Evolutionary conservation across 2,888 invertebrate species (phyloP), one percentile per base, ranked within the genome.

Genomic region (Pandemis corylana): DNA sequence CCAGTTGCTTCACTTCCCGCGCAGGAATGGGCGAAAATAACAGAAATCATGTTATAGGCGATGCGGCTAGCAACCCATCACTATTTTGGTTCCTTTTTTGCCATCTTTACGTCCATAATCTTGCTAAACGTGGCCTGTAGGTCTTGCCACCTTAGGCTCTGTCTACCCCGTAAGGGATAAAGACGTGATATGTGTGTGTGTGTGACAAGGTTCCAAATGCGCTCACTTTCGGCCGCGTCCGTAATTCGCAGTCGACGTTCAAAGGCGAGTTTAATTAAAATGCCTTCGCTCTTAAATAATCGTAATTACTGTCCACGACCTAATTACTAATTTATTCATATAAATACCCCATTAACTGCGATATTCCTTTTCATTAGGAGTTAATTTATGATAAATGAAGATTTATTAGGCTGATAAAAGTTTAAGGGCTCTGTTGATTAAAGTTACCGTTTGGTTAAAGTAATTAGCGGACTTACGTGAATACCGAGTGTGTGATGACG

Each of bases 291-390:
- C 53, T 41, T 53, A 66, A 65, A 44, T 68, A 68, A 68, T 68
- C 44, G 44, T 36, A 42, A 53, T 42, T 36, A 42, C 67, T 68
- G 44, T 59, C 68, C 44, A 46, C 64, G 64, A 2, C 20, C 42
- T 68, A 56, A 68, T 59, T 68, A 44, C 41, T 59, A 68, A 68
- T 59, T 68, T 68, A 68, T 68, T 68, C 68, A 59, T 68, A 68
- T 44, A 44, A 68, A 68, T 68, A 42, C n/a, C 56, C 68, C 59
- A 59, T 68, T 68, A 44, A 56, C 68, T 44, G 13, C 44, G 36
- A 63, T 70, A 61, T 70, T 63, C 49, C 36, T 70, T 70, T 49
- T 70, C 62, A 70, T 70, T 70, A 63, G 12, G 41, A 36, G 46
- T 70, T 69, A 63, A 63, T 63, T 70, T 51, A 62, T 63, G 51